These are phyloP conservation scores for Myotis yumanensis DNA, from an alignment of 2,113 vertebrate species.

Conservation along the genomic window DNA sequence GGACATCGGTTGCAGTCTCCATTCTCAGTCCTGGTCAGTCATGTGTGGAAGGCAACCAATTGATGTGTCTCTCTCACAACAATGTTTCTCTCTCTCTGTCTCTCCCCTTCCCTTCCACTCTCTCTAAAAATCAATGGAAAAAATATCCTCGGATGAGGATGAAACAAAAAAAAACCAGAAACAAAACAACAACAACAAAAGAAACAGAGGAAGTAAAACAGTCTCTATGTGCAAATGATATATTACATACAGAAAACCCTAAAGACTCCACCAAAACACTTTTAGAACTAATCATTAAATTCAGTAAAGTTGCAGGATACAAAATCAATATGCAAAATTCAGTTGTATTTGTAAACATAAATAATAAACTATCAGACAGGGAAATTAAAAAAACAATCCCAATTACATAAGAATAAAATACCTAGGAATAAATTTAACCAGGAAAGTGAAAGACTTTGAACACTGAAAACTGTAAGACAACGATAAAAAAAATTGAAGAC, in stretches of 20 bases:
- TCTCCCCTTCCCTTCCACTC: too few relatives aligned
- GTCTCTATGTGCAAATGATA: background rate
- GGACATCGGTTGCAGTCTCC: too few relatives aligned
- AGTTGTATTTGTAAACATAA: background rate
- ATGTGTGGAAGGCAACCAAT: too few relatives aligned
- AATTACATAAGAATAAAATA: background rate
- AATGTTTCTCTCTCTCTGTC: too few relatives aligned
- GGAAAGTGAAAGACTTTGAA: background rate
- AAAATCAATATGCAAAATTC: background rate
- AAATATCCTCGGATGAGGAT: too few relatives aligned
- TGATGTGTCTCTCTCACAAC: too few relatives aligned
- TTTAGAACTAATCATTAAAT: background rate
- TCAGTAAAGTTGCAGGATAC: background rate
- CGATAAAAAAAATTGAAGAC: background rate
- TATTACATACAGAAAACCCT: background rate
- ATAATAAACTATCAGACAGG: too few relatives aligned
- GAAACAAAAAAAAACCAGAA: too few relatives aligned
- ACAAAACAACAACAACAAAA: too few relatives aligned
- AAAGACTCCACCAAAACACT: background rate
- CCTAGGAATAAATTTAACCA: background rate
- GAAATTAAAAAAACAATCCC: background rate
- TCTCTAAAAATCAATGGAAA: too few relatives aligned
- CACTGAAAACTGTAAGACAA: background rate
- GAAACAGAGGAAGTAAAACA: background rate
- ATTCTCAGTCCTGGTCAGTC: too few relatives aligned